Percentiles rank a stretch among this genome's conserved stretches.
Evolutionary conservation across 2,113 vertebrate species (phyloP).

Genomic region (Rafetus swinhoei): DNA sequence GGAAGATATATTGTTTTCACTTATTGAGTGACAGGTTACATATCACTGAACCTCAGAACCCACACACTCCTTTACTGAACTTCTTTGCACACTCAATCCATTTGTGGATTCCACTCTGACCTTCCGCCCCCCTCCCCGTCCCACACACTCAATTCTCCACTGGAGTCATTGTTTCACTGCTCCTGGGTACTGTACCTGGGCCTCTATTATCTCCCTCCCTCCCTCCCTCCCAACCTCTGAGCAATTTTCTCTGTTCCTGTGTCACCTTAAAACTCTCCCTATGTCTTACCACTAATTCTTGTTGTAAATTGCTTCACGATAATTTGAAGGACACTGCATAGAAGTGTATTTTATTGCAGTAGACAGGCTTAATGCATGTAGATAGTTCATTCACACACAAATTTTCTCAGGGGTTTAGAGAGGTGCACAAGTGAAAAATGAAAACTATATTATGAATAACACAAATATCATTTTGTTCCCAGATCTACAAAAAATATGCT

Average conservation of each 20-base stretch:
- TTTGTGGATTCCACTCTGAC: not conserved
- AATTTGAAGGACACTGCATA: not conserved
- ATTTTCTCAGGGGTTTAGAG: not conserved
- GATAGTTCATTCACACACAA: not conserved
- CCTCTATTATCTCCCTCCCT: not conserved
- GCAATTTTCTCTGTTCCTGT: not conserved
- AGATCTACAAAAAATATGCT: not conserved
- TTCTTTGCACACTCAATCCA: not conserved
- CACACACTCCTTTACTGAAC: not conserved
- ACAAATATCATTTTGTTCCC: not conserved
- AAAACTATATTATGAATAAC: not conserved
- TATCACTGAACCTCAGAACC: not conserved
- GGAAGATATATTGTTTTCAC: rapidly evolving
- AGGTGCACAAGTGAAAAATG: not conserved
- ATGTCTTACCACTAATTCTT: not conserved
- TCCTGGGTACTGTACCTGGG: not conserved
- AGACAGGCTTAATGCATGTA: rapidly evolving
- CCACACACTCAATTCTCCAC: not conserved
- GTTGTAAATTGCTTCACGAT: not conserved
- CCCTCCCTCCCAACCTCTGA: not conserved
- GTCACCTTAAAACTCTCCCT: not conserved
- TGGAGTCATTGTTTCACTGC: not conserved
- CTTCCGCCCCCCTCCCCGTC: not conserved
- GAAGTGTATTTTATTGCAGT: not conserved
- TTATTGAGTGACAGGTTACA: not conserved